These are phyloP conservation scores for Cygnus buccinator DNA, from an alignment of 2,113 vertebrate species.

Conservation along the genomic window DNA sequence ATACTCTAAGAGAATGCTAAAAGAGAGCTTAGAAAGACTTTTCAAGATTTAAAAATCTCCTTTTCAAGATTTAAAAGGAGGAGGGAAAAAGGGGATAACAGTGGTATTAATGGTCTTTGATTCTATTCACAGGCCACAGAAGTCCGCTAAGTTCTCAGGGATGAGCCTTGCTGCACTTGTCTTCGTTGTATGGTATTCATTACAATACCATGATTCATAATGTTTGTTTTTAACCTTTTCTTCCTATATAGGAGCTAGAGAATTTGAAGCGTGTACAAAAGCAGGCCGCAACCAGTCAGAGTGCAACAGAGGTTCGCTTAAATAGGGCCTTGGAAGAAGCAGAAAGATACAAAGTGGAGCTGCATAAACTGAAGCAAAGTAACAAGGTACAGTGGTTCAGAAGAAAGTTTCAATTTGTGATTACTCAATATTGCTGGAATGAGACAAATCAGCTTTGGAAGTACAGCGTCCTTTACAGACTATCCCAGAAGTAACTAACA, in stretches of 20 bases:
- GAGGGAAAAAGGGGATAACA: neutral
- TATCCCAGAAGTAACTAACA: neutral
- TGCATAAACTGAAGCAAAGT: constrained; percentile 86
- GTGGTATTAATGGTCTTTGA: neutral
- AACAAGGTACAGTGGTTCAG: constrained; percentile 81
- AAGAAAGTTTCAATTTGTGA: neutral
- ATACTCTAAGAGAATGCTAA: neutral
- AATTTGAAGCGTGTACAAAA: constrained; percentile 83
- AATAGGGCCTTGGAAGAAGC: constrained; percentile 92
- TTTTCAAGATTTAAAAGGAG: neutral
- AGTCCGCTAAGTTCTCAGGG: neutral
- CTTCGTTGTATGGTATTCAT: neutral
- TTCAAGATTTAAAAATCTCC: neutral
- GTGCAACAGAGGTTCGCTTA: constrained; percentile 85
- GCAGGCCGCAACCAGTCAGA: constrained; percentile 81
- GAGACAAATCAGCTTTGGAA: neutral
- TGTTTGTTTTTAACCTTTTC: neutral
- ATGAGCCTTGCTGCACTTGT: neutral
- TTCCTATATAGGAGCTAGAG: constrained; percentile 84
- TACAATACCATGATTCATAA: neutral
- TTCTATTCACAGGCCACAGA: neutral
- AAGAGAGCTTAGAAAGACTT: neutral
- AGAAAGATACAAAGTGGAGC: constrained; percentile 84
- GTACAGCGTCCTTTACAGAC: accelerated
- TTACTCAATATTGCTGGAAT: neutral